Base-by-base conservation (phyloP, 2,113 vertebrate species). In the Madoqua kirkii region DNA sequence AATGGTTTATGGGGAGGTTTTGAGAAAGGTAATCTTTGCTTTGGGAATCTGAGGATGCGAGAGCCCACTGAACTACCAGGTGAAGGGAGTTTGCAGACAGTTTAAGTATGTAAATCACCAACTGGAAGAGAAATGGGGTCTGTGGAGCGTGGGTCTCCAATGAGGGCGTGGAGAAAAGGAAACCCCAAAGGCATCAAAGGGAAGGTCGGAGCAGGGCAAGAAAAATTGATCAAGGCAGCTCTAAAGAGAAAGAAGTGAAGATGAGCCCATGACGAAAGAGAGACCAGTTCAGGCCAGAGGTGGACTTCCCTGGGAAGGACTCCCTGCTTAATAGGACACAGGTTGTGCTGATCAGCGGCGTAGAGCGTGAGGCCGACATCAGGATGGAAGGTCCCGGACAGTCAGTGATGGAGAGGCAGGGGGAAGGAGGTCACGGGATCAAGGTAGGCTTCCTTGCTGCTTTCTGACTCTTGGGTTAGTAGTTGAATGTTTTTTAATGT, bases 381-480 rank as follows among this genome's bases (percentile, higher is more conserved):
- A 40, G 21, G 19, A 13, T 0, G 19, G 67, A 74, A 40, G 40
- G 40, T 7, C 40, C 71, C 6, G 7, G 45, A 8, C 5, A 27
- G 13, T 25, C 7, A 6, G 1, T 6, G 11, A 31, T 19, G 12
- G 40, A 50, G 60, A 74, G 31, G 21, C 5, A 14, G 23, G 8
- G 45, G 1, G 33, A 36, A 74, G 60, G 4, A 13, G 5, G 40
- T 1, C 0, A 3, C 5, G 0, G 12, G 57, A 33, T 16, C 19
- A 14, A 60, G 27, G 16, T 14, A 27, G 16, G 21, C 1, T 40
- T 92, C n/a, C 45, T 33, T 87, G 67, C 2, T 33, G n/a, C 29
- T 48, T 33, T 13, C 40, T 25, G n/a, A 78, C 2, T 78, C 0
- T 55, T 52, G 27, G 9, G 7, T 59, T 29, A 59, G 5, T 23